phyloP scores from a whole-genome alignment of 64 coral and sea anemone genomes.

The Pocillopora damicornis region DNA sequence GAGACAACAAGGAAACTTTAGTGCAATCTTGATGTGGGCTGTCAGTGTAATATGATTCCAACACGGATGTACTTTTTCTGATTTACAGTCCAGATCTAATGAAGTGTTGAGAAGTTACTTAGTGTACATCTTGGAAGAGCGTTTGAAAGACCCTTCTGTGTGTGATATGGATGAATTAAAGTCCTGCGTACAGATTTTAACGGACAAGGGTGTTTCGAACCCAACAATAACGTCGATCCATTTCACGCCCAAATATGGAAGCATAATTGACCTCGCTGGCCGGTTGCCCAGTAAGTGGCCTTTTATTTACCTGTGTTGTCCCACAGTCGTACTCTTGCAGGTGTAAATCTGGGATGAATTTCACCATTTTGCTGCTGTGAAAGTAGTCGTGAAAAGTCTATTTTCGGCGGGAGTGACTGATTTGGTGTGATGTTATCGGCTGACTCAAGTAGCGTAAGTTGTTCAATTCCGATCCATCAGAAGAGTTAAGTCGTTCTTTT shows the following conservation, averaged over 20 bases:
- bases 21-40: too few relatives aligned
- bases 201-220: constrained; percentile 72
- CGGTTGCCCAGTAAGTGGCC: constrained; percentile 62
- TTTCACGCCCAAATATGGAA: constrained; percentile 82
- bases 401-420: too few relatives aligned
- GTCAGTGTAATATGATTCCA: neutral
- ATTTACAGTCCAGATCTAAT: constrained; percentile 41
- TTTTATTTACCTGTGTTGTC: neutral
- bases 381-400: too few relatives aligned
- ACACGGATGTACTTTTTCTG: neutral
- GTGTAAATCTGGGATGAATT: too few relatives aligned
- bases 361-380: too few relatives aligned
- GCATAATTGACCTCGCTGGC: constrained; percentile 47
- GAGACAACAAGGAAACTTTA: too few relatives aligned
- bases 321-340: too few relatives aligned
- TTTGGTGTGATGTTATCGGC: too few relatives aligned
- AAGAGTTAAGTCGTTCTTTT: too few relatives aligned
- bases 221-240: constrained; percentile 49
- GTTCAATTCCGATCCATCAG: too few relatives aligned
- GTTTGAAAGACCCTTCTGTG: constrained; percentile 32
- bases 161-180: constrained; percentile 78
- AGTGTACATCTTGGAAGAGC: constrained; percentile 63
- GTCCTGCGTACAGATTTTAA: constrained; percentile 57
- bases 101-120: constrained; percentile 69
- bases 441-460: too few relatives aligned